phyloP scores from a whole-genome alignment of 2,797 vertebrate species.

The Thalassophryne amazonica region DNA sequence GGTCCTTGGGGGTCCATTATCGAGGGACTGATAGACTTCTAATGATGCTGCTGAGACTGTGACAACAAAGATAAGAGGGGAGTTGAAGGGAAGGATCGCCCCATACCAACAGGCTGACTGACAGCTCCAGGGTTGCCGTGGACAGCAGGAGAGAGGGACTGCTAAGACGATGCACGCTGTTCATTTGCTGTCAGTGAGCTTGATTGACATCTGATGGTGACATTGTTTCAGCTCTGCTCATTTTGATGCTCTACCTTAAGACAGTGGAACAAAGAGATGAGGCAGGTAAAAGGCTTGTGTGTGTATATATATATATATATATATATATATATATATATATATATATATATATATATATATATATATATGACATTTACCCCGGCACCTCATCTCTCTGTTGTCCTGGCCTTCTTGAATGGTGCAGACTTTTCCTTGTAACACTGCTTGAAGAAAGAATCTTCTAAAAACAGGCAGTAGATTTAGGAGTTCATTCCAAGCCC shows the following conservation, averaged over 20 bases:
- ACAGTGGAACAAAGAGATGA: not conserved
- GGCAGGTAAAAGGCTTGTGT: not conserved
- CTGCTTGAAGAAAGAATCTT: no score
- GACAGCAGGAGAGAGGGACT: conserved; percentile 23
- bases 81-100: conserved; percentile 17
- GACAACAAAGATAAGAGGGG: conserved; percentile 19
- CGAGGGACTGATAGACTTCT: conserved; percentile 8
- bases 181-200: conserved; percentile 13
- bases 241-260: not conserved
- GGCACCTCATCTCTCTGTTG: no score
- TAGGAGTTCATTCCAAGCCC: no score
- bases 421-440: no score
- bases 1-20: conserved; percentile 27
- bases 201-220: conserved; percentile 27
- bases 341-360: no score
- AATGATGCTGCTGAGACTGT: conserved; percentile 34
- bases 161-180: conserved; percentile 12
- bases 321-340: no score
- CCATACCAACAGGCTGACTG: conserved; percentile 32
- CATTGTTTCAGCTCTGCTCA: not conserved
- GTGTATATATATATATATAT: no score
- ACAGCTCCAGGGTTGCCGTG: conserved; percentile 15
- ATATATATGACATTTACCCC: no score
- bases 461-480: no score
- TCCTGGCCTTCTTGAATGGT: no score